A percentile compares a stretch with the other conserved stretches of the same genome.
Conservation (phyloP, 2,113 vertebrate species). For the Uria lomvia region DNA sequence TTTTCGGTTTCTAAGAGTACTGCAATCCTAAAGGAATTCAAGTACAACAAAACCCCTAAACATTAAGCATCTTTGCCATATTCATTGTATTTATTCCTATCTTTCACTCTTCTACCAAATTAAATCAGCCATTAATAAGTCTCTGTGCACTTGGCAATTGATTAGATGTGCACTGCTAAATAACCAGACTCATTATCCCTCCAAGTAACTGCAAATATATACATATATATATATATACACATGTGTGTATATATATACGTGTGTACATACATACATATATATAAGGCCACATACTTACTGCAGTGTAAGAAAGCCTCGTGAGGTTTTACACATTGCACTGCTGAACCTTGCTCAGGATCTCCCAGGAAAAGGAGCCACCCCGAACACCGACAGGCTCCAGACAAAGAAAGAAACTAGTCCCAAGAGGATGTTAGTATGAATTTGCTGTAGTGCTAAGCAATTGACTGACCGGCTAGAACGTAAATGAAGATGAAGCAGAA, state of each 20-base stretch:
- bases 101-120: not conserved
- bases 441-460: not conserved
- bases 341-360: not conserved
- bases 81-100: not conserved
- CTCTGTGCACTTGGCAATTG: not conserved
- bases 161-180: not conserved
- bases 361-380: not conserved
- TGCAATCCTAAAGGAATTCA: not conserved
- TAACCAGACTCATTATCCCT: not conserved
- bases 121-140: not conserved
- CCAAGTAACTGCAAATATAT: not conserved
- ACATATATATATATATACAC: not conserved
- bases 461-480: not conserved
- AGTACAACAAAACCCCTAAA: not conserved
- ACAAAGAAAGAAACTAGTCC: not conserved
- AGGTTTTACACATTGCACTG: not conserved
- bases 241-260: no score
- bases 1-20: not conserved
- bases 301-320: not conserved
- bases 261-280: no score
- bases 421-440: not conserved
- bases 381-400: not conserved
- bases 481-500: constrained; percentile 19
- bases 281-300: not conserved
- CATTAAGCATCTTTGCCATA: not conserved